These are phyloP conservation scores for Accipiter virgatus DNA, from an alignment of 2,113 vertebrate genomes.

Conservation along the genomic window DNA sequence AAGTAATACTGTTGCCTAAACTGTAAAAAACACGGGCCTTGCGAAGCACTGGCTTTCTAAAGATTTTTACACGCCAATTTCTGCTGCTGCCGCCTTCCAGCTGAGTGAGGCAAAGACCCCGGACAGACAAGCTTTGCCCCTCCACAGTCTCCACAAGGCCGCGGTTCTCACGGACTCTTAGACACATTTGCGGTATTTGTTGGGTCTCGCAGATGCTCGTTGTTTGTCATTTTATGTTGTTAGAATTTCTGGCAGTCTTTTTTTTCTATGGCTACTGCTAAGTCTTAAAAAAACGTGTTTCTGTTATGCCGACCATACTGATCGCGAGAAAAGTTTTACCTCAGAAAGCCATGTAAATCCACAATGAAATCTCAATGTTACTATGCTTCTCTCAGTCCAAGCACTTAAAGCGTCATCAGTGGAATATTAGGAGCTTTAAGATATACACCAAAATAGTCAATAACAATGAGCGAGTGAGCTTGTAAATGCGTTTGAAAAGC, in stretches of 20 bases:
- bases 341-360: neutral
- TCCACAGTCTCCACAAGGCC: neutral
- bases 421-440: neutral
- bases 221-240: neutral
- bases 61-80: fast-evolving
- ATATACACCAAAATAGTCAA: fast-evolving
- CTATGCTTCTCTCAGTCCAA: neutral
- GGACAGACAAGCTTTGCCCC: neutral
- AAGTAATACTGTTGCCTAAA: neutral
- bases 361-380: neutral
- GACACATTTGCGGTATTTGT: fast-evolving
- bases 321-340: neutral
- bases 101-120: fast-evolving
- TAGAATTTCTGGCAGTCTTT: neutral
- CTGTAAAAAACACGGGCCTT: neutral
- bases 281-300: neutral
- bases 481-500: neutral
- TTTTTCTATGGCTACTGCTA: neutral
- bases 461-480: fast-evolving
- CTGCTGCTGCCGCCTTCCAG: neutral
- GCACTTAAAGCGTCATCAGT: neutral
- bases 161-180: fast-evolving
- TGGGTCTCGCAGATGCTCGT: too few species aligned
- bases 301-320: neutral
- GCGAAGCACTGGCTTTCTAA: neutral